Evolutionary conservation across 2,797 vertebrate species (phyloP).

Genomic region (Lophura swinhoii): DNA sequence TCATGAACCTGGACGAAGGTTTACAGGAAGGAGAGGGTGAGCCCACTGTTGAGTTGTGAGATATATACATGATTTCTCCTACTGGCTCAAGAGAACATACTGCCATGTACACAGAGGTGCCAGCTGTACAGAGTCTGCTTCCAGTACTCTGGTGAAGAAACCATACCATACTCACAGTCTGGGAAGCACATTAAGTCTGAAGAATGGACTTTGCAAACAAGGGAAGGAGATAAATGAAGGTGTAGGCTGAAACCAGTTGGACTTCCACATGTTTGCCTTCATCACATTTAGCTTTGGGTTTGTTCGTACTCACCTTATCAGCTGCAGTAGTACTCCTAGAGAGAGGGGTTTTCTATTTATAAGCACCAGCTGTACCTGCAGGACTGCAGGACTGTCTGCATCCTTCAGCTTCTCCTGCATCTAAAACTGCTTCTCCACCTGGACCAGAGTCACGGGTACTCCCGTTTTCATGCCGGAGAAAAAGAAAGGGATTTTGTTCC

Average conservation of each 20-base stretch:
- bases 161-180: neutral
- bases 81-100: neutral
- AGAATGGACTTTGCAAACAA: accelerated
- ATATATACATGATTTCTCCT: neutral
- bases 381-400: neutral
- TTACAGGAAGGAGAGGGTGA: neutral
- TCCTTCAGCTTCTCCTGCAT: neutral
- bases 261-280: neutral
- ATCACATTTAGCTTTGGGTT: neutral
- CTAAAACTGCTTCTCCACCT: neutral
- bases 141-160: neutral
- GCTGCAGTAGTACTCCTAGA: neutral
- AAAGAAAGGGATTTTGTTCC: neutral
- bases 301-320: slow-evolving; percentile 4
- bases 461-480: accelerated
- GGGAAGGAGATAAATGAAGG: neutral
- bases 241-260: neutral
- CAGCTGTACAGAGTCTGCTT: neutral
- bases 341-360: slow-evolving; percentile 17
- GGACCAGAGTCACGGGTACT: neutral
- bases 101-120: neutral
- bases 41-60: neutral
- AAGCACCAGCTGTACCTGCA: neutral
- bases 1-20: neutral
- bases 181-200: neutral